Percentiles rank a stretch among this genome's conserved stretches.
These are phyloP conservation scores for Drosophila trapezifrons DNA, from an alignment of 1,140 invertebrate genomes.

Conservation along the genomic window DNA sequence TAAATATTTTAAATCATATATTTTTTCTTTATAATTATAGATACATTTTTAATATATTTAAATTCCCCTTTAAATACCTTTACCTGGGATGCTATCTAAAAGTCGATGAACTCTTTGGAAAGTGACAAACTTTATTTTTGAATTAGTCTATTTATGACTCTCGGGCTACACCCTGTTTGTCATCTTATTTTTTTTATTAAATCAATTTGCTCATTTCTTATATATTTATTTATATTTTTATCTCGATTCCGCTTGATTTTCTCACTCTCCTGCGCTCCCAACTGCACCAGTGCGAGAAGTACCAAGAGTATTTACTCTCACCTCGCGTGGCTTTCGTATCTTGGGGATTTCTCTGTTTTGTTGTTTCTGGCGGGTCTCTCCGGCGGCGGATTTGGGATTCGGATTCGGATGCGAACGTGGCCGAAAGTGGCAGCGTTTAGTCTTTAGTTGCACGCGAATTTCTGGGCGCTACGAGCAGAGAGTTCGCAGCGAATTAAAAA, in stretches of 20 bases:
- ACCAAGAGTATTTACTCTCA: slow-evolving; percentile 20
- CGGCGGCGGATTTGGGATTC: slow-evolving; percentile 31
- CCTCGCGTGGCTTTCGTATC: slow-evolving; percentile 31
- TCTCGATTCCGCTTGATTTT: slow-evolving; percentile 65
- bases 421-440: slow-evolving; percentile 80
- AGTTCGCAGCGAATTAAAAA: slow-evolving; percentile 61
- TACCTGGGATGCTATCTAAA: background rate
- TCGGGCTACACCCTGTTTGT: slow-evolving; percentile 54
- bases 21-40: background rate
- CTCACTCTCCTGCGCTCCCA: slow-evolving; percentile 37
- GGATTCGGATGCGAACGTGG: slow-evolving; percentile 56
- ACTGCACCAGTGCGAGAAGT: slow-evolving; percentile 6
- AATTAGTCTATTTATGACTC: slow-evolving; percentile 13
- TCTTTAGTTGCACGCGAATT: slow-evolving; percentile 82
- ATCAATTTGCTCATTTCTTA: slow-evolving; percentile 78
- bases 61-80: too few species aligned
- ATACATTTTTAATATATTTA: background rate
- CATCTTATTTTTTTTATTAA: slow-evolving; percentile 78
- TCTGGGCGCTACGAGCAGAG: slow-evolving; percentile 65
- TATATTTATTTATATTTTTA: slow-evolving; percentile 80
- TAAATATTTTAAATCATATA: background rate
- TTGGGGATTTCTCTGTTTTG: slow-evolving; percentile 38
- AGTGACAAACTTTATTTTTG: slow-evolving; percentile 13
- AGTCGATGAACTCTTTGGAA: slow-evolving; percentile 11
- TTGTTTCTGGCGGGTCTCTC: slow-evolving; percentile 38